phyloP scores from a whole-genome alignment of 1,140 invertebrate species.

The Latrodectus geometricus region DNA sequence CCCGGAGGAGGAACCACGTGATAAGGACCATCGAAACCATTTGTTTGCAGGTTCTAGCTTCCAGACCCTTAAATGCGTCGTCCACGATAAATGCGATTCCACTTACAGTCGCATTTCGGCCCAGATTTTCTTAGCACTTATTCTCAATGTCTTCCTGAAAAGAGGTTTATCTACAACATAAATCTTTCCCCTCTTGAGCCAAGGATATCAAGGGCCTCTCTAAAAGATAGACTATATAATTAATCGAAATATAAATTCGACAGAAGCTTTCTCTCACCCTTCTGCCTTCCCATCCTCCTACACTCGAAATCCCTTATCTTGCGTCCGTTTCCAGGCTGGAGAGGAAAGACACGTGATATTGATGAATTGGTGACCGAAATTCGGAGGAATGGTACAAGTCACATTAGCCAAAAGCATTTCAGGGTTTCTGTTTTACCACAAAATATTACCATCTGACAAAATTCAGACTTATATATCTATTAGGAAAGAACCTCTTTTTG shows the following conservation, averaged over 20 bases:
- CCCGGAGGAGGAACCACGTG: conserved; percentile 22
- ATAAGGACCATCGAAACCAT: conserved; percentile 25
- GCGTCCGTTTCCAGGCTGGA: conserved; percentile 14
- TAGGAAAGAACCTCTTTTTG: too few species aligned
- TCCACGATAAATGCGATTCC: conserved; percentile 32
- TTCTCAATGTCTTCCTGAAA: conserved; percentile 11
- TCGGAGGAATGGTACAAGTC: too few species aligned
- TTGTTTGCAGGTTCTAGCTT: neutral
- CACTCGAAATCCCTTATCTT: conserved; percentile 42
- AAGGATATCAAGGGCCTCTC: neutral
- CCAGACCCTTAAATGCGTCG: conserved; percentile 15
- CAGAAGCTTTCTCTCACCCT: too few species aligned
- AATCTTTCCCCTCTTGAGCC: conserved; percentile 10
- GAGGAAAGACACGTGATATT: neutral
- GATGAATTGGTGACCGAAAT: neutral
- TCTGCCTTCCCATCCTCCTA: neutral
- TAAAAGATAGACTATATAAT: conserved; percentile 49
- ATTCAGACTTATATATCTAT: too few species aligned
- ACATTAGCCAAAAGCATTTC: too few species aligned
- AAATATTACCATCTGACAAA: too few species aligned
- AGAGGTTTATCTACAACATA: conserved; percentile 26
- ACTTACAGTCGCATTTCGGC: conserved; percentile 30
- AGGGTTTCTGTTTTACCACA: too few species aligned
- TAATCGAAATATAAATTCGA: conserved; percentile 56
- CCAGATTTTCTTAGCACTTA: conserved; percentile 45